Conservation (phyloP, 2,797 vertebrate genomes). For the Pseudochaenichthys georgianus region DNA sequence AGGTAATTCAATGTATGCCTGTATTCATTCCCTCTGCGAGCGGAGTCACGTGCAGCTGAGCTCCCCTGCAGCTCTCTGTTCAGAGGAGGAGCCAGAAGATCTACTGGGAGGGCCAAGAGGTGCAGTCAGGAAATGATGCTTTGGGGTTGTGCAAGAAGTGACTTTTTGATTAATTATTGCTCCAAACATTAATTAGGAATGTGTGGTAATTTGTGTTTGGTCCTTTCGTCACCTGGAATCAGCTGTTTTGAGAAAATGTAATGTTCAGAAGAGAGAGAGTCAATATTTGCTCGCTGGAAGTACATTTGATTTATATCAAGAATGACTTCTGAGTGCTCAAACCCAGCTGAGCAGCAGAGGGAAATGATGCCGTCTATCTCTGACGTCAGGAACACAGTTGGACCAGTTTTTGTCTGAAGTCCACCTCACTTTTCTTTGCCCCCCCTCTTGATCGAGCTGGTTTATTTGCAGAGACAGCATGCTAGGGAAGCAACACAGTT, state of each 20-base stretch:
- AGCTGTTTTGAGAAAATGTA: constrained; percentile 49
- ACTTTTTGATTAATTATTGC: constrained; percentile 67
- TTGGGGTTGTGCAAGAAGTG: constrained; percentile 29
- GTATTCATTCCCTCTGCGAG: constrained; percentile 55
- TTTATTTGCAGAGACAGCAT: constrained; percentile 73
- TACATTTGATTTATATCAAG: constrained; percentile 59
- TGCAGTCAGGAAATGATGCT: constrained; percentile 32
- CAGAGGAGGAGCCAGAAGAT: constrained; percentile 4
- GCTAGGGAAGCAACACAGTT: constrained; percentile 80
- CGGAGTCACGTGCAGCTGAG: constrained; percentile 34
- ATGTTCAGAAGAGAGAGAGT: constrained; percentile 51
- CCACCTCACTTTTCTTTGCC: constrained; percentile 48
- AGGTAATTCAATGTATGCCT: constrained; percentile 56
- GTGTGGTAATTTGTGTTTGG: constrained; percentile 57
- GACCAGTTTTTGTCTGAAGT: constrained; percentile 48
- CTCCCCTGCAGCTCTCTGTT: constrained; percentile 31
- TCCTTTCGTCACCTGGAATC: constrained; percentile 56
- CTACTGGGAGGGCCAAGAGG: constrained; percentile 20
- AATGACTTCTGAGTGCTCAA: constrained; percentile 31
- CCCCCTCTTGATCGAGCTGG: constrained; percentile 29
- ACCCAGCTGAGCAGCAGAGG: constrained; percentile 41
- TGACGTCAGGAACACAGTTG: constrained; percentile 16
- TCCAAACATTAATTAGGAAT: constrained; percentile 57
- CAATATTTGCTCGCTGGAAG: constrained; percentile 61
- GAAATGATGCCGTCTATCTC: constrained; percentile 6